These are phyloP conservation scores for Perca schrenkii DNA, from an alignment of 2,113 vertebrate species.

Conservation along the genomic window DNA sequence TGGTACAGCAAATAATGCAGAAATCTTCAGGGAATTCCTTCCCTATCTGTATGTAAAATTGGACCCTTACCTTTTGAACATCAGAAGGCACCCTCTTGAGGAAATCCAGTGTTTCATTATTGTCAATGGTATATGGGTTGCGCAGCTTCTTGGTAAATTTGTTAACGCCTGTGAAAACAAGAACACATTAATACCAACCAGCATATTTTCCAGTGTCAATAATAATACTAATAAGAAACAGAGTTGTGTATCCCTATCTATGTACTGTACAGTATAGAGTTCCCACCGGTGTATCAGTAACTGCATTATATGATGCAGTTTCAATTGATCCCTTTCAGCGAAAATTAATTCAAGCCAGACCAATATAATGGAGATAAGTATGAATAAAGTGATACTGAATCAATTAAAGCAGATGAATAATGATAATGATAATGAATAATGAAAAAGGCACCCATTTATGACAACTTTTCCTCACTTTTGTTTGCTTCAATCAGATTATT, in stretches of 20 bases:
- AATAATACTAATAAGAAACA: slow-evolving; percentile 25
- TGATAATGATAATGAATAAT: neutral
- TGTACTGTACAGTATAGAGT: neutral
- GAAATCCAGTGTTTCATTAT: slow-evolving; percentile 96
- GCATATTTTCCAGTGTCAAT: slow-evolving; percentile 34
- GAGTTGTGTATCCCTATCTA: slow-evolving; percentile 19
- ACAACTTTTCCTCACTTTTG: slow-evolving; percentile 49
- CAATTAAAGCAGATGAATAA: slow-evolving; percentile 12
- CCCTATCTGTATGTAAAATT: slow-evolving; percentile 80
- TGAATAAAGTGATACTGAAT: neutral
- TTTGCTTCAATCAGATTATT: slow-evolving; percentile 50
- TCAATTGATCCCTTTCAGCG: slow-evolving; percentile 14
- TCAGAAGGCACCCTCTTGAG: slow-evolving; percentile 98
- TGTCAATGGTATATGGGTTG: slow-evolving; percentile 93
- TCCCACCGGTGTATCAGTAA: slow-evolving; percentile 16
- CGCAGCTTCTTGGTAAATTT: slow-evolving; percentile 98
- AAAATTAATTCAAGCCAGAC: slow-evolving; percentile 21
- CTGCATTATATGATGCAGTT: slow-evolving; percentile 24
- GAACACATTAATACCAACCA: slow-evolving; percentile 64
- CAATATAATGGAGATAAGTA: neutral
- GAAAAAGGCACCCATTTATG: neutral
- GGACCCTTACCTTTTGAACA: slow-evolving; percentile 95
- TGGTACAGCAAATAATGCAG: slow-evolving; percentile 81
- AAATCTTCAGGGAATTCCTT: slow-evolving; percentile 79
- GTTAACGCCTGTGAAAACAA: slow-evolving; percentile 91